A percentile compares a stretch with the other conserved stretches of the same genome.
Conservation (phyloP, 2,888 invertebrate genomes). For the Physocephala rufipes region DNA sequence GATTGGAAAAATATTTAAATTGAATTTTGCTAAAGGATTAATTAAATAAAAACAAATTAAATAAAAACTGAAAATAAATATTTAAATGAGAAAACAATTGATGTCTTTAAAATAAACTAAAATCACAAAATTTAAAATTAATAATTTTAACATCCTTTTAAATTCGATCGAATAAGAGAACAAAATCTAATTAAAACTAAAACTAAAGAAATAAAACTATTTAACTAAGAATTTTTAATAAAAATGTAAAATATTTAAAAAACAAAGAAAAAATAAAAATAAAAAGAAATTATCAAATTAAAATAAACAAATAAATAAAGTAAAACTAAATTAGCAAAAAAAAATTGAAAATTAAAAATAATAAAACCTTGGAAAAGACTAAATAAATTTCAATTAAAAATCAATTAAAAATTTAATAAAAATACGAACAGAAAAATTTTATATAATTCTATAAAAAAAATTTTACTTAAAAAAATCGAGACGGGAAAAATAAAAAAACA, state of each 20-base stretch:
- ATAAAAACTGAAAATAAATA: background rate
- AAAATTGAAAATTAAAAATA: background rate
- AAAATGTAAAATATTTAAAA: too few species aligned
- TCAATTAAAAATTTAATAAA: too few species aligned
- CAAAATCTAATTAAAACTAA: too few species aligned
- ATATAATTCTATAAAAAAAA: background rate
- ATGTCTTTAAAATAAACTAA: too few species aligned
- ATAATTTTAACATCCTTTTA: too few species aligned
- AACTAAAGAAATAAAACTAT: too few species aligned
- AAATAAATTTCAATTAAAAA: background rate
- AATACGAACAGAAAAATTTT: too few species aligned
- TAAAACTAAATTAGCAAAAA: background rate
- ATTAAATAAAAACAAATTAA: slow-evolving; percentile 6
- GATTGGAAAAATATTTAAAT: too few species aligned
- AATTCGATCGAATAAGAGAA: too few species aligned
- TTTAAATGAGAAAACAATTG: background rate
- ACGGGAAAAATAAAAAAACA: background rate
- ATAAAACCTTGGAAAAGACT: background rate
- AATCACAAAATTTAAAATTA: too few species aligned
- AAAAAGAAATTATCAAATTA: background rate
- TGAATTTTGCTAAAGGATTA: background rate
- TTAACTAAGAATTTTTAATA: too few species aligned
- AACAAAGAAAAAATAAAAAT: background rate
- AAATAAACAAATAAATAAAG: background rate
- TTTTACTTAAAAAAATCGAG: too few species aligned